Evolutionary conservation across 2,888 invertebrate genomes (phyloP).

Genomic region (Allacma fusca): DNA sequence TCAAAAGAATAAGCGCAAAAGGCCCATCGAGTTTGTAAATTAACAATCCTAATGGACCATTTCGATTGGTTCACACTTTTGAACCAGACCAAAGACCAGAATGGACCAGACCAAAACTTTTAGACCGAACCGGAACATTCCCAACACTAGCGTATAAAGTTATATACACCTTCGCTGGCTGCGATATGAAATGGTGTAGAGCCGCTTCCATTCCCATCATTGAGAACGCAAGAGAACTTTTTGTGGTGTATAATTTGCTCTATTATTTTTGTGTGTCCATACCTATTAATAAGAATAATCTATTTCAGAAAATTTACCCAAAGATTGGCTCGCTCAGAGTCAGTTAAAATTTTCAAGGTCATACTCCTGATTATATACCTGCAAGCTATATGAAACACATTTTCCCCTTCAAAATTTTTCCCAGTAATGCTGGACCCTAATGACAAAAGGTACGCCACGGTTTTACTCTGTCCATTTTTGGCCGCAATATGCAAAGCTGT

Average conservation of each 20-base stretch:
- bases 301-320: too few species aligned
- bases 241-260: conserved; percentile 80
- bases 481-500: conserved; percentile 19
- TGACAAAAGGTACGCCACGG: conserved; percentile 63
- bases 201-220: conserved; percentile 86
- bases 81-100: too few species aligned
- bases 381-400: conserved; percentile 65
- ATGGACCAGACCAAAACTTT: too few species aligned
- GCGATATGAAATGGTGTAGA: conserved; percentile 81
- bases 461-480: conserved; percentile 65
- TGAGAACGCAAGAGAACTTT: conserved; percentile 88
- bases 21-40: too few species aligned
- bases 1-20: too few species aligned
- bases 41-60: too few species aligned
- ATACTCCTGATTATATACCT: conserved; percentile 66
- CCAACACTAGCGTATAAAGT: too few species aligned
- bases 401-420: conserved; percentile 66
- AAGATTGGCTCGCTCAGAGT: too few species aligned
- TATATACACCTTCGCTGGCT: neutral
- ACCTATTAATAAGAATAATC: too few species aligned
- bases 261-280: conserved; percentile 82
- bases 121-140: too few species aligned
- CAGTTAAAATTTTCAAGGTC: too few species aligned
- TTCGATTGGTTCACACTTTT: too few species aligned
- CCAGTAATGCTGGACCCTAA: conserved; percentile 65